A percentile compares a stretch with the other conserved stretches of the same genome.
Conservation (phyloP, 2,888 invertebrate genomes). For the Enchytraeus crypticus region DNA sequence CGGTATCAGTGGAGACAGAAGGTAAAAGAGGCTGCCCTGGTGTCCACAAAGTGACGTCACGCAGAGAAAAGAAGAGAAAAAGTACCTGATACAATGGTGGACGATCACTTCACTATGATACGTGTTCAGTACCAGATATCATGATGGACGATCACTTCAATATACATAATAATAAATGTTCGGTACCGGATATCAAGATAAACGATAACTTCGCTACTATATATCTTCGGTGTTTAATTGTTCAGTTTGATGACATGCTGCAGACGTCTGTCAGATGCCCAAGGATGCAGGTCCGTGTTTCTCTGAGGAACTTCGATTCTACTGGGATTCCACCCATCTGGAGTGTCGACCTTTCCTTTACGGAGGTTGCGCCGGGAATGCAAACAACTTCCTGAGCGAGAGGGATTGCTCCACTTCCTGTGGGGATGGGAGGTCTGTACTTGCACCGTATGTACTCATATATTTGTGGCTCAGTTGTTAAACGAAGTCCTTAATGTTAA, state of each 20-base stretch:
- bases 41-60: no score
- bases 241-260: neutral
- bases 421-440: neutral
- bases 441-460: neutral
- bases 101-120: no score
- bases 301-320: constrained; percentile 55
- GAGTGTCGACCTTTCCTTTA: constrained; percentile 66
- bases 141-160: no score
- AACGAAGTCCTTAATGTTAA: no score
- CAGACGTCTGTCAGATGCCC: constrained; percentile 14
- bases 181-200: no score
- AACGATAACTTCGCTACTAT: neutral
- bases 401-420: constrained; percentile 22
- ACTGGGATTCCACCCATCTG: constrained; percentile 67
- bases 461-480: no score
- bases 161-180: no score
- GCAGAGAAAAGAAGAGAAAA: no score
- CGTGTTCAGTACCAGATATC: no score
- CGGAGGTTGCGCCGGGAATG: constrained; percentile 83
- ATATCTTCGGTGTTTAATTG: neutral
- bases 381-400: constrained; percentile 37
- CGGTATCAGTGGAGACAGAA: no score
- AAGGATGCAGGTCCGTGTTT: constrained; percentile 7
- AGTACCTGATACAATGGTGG: no score
- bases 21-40: no score